Evolutionary conservation across 2,113 vertebrate species (phyloP).

Genomic region (Mixornis gularis): DNA sequence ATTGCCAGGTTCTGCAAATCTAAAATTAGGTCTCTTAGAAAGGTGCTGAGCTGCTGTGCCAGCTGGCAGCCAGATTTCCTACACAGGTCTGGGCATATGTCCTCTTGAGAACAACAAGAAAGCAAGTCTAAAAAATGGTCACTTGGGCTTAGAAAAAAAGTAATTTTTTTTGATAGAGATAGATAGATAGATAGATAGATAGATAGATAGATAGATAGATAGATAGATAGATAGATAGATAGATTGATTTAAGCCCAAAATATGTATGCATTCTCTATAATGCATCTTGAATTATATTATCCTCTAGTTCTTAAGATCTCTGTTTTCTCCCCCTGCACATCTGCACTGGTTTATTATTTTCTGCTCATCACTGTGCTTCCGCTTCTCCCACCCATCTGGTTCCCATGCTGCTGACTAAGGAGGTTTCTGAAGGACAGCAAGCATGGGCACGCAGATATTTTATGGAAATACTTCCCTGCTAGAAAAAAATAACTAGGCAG

Average conservation of each 20-base stretch:
- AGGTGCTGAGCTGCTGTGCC: background rate
- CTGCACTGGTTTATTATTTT: background rate
- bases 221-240: no score
- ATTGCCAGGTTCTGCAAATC: background rate
- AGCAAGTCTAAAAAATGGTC: background rate
- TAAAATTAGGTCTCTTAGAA: background rate
- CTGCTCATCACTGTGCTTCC: background rate
- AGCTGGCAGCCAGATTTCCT: conserved; percentile 10
- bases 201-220: no score
- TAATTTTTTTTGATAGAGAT: background rate
- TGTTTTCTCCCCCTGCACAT: background rate
- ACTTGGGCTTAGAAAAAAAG: background rate
- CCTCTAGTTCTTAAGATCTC: background rate
- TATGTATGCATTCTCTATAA: background rate
- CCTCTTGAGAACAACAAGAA: background rate
- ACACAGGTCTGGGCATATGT: background rate
- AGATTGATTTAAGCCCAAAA: background rate
- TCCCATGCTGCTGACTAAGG: background rate
- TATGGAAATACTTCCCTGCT: background rate
- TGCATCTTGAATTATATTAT: background rate
- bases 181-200: no score
- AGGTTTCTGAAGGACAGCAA: background rate
- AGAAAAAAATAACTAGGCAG: background rate
- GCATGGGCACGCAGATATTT: background rate
- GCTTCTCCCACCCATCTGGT: background rate